Evolutionary conservation across 2,888 invertebrate genomes (phyloP).

Genomic region (Pemphredon lugubris): DNA sequence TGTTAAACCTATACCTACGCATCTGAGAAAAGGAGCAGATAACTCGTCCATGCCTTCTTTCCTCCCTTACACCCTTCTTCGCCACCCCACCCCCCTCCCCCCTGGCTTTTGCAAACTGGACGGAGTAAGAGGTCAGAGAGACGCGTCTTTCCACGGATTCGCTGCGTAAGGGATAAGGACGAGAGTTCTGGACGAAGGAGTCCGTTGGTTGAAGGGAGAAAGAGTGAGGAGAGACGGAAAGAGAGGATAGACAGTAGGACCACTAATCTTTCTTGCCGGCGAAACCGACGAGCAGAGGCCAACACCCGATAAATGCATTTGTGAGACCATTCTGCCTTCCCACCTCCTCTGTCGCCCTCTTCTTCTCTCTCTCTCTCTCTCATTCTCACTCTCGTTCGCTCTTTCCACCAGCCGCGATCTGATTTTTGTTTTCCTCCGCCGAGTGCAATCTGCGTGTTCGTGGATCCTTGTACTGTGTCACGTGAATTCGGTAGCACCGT

Average conservation of each 20-base stretch:
- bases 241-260: slow-evolving; percentile 55
- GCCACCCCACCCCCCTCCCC: slow-evolving; percentile 11
- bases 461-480: slow-evolving; percentile 55
- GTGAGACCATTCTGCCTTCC: slow-evolving; percentile 60
- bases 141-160: slow-evolving; percentile 43
- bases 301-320: slow-evolving; percentile 74
- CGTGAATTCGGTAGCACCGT: slow-evolving; percentile 59
- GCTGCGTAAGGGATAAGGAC: slow-evolving; percentile 35
- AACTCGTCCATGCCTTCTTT: slow-evolving; percentile 55
- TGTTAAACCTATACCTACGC: slow-evolving; percentile 59
- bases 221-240: slow-evolving; percentile 17
- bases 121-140: slow-evolving; percentile 28
- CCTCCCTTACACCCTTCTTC: slow-evolving; percentile 36
- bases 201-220: background rate
- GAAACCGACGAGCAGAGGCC: slow-evolving; percentile 67
- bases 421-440: slow-evolving; percentile 11
- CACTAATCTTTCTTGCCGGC: slow-evolving; percentile 67
- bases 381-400: too few relatives aligned
- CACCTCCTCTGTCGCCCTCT: slow-evolving; percentile 34
- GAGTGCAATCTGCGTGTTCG: slow-evolving; percentile 24
- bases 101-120: slow-evolving; percentile 7
- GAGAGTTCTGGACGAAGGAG: background rate
- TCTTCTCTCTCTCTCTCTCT: too few relatives aligned
- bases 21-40: slow-evolving; percentile 54
- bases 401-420: slow-evolving; percentile 16